These are phyloP conservation scores for Muraenolepis orangiensis DNA, from an alignment of 2,797 vertebrate genomes.

Conservation along the genomic window DNA sequence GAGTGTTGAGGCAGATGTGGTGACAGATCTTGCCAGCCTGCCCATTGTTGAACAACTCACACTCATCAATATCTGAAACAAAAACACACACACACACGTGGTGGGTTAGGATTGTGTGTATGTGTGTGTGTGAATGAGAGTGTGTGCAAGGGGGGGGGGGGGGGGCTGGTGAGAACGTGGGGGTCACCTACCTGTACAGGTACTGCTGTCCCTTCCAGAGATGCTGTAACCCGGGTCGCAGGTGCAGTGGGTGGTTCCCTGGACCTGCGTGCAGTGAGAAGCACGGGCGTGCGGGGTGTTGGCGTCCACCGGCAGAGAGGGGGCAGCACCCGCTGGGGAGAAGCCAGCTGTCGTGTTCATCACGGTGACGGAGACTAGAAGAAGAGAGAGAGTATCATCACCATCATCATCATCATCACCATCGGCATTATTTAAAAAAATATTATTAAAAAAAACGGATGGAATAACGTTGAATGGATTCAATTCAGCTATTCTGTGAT, in stretches of 20 bases:
- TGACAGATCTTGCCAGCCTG: conserved; percentile 78
- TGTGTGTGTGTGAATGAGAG: too few relatives aligned
- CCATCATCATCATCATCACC: neutral
- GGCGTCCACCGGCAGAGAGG: conserved; percentile 58
- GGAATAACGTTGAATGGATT: neutral
- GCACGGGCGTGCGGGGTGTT: conserved; percentile 60
- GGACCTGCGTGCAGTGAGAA: conserved; percentile 66
- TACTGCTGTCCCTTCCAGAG: conserved; percentile 69
- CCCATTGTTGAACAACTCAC: conserved; percentile 81
- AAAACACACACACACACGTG: neutral
- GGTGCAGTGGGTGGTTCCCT: conserved; percentile 78
- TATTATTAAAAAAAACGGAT: neutral
- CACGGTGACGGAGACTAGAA: conserved; percentile 68
- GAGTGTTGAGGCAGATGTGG: conserved; percentile 82
- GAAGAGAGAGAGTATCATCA: neutral
- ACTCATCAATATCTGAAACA: conserved; percentile 85
- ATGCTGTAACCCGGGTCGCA: conserved; percentile 78
- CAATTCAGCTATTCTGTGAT: neutral
- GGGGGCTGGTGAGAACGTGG: neutral
- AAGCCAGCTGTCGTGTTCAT: conserved; percentile 63
- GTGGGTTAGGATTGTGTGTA: neutral
- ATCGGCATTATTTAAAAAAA: too few relatives aligned
- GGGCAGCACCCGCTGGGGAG: conserved; percentile 49
- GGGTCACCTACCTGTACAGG: conserved; percentile 68
- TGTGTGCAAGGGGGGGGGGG: too few relatives aligned